Evolutionary conservation across 2,797 vertebrate genomes (phyloP), one percentile per base, ranked within the genome.

Genomic region (Syngnathus acus): DNA sequence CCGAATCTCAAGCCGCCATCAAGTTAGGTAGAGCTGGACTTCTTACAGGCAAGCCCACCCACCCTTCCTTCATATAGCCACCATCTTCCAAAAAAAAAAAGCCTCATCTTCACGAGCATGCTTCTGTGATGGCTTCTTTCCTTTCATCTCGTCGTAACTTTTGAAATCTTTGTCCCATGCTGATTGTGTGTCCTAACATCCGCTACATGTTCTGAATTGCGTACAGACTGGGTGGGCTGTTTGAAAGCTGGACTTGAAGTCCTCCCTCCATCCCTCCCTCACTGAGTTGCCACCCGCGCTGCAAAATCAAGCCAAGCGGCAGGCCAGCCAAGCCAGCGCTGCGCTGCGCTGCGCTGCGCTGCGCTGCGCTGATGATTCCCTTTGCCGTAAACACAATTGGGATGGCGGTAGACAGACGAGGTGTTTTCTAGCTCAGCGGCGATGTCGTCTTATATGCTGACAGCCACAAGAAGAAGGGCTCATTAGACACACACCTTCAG

Each of bases 1-100:
- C 63, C 0, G 86, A 89, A 14, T 83, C 84, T 0, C 86, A 91
- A 1, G 93, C 88, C 88, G 93, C 88, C 88, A 94, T 98, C 90
- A 90, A 93, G 90, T 96, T 98, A 97, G 96, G 96, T 94, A 96
- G 95, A 94, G 74, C 89, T 63, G 91, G 89, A 89, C 84, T 86
- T 62, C 88, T 86, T 68, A 81, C 94, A 98, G 96, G 95, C 95
- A 99, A 99, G 96, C 93, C 26, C 91, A 89, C 88, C 91, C 89
- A 96, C 93, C 26, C 91, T 89, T 88, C 91, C 89, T 91, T 90
- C 91, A 92, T 91, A 89, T 91, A 86, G 90, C 90, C 87, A 82
- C 88, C 78, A 68, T 26, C 6, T 2, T 26, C 26, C 26, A 2
- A 3, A 3, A 19, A 38, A 32, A 48, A 2, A 39, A 2, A 42